Evolutionary conservation across 2,797 vertebrate genomes (phyloP).

Genomic region (Takifugu ocellatus): DNA sequence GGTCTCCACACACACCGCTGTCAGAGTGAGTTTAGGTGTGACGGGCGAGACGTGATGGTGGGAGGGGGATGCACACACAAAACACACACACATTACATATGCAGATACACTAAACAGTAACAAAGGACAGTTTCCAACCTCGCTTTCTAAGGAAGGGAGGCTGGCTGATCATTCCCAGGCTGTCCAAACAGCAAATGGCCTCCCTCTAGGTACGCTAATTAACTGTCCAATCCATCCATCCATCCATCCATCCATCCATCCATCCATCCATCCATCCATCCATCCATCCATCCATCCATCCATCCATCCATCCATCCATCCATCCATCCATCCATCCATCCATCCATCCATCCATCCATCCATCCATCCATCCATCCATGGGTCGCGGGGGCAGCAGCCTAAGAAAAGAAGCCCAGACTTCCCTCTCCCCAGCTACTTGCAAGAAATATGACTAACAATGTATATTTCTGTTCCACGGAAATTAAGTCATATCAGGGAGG

Average conservation of each 20-base stretch:
- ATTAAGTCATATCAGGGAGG: conserved; percentile 4
- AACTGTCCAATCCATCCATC: too few relatives aligned
- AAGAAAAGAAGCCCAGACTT: too few relatives aligned
- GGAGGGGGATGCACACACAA: conserved; percentile 16
- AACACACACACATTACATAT: conserved; percentile 28
- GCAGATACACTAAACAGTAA: conserved; percentile 35
- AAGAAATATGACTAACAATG: conserved; percentile 7
- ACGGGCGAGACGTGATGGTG: conserved; percentile 24
- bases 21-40: conserved; percentile 52
- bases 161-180: conserved; percentile 41
- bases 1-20: conserved; percentile 46
- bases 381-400: too few relatives aligned
- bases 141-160: conserved; percentile 16
- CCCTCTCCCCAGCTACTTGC: too few relatives aligned
- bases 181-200: background rate
- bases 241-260: too few relatives aligned
- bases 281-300: too few relatives aligned
- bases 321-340: too few relatives aligned
- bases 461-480: conserved; percentile 10
- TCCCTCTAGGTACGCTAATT: conserved; percentile 10
- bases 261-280: too few relatives aligned
- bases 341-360: too few relatives aligned
- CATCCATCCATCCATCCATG: too few relatives aligned
- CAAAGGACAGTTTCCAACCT: conserved; percentile 16
- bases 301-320: too few relatives aligned